Base-by-base conservation (phyloP, 2,797 vertebrate genomes). In the Pseudotriccus pelzelni region DNA sequence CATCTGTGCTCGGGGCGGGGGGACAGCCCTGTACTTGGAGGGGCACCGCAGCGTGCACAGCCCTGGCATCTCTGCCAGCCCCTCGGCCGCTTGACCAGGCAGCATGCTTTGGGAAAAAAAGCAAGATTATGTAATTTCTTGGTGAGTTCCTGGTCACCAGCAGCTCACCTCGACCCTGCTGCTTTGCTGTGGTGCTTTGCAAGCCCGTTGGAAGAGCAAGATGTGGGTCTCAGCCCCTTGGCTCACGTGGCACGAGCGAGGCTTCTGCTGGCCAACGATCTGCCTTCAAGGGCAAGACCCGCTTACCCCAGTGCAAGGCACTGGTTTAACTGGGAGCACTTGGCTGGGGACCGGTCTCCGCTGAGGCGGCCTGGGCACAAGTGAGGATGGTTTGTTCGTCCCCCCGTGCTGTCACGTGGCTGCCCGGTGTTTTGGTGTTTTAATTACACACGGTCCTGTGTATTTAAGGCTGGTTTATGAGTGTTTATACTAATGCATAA, bases 401-500 rank as follows among this genome's bases (percentile, higher is more conserved):
- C 62, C 84, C 81, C 10, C 0, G 2, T 70, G 67, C 84, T 11
- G 22, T 94, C 94, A 81, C 66, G 4, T 36, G 96, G 62, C 90
- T 18, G 49, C 77, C 77, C 12, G 21, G 85, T 87, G 92, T 81
- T 87, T 92, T 66, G 95, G 87, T 52, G 4, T 90, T 94, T 88
- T 50, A 76, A 75, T 86, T 91, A 62, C 93, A 76, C 46, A 52
- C 7, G 50, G 86, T 66, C 18, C 89, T 96, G 75, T 82, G 84
- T 89, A 83, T 96, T 96, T 94, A 90, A 83, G 88, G 18, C 73
- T 90, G 85, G 93, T 92, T 97, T 93, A 95, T 91, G 96, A 93
- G 89, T 97, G 89, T 96, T 97, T 97, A 95, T 91, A 93, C 64
- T 95, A 92, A 95, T 92, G 77, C 17, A 32, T 87, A 91, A 96